These are phyloP conservation scores for Peromyscus aztecus DNA, from an alignment of 2,797 vertebrate species.

Conservation along the genomic window DNA sequence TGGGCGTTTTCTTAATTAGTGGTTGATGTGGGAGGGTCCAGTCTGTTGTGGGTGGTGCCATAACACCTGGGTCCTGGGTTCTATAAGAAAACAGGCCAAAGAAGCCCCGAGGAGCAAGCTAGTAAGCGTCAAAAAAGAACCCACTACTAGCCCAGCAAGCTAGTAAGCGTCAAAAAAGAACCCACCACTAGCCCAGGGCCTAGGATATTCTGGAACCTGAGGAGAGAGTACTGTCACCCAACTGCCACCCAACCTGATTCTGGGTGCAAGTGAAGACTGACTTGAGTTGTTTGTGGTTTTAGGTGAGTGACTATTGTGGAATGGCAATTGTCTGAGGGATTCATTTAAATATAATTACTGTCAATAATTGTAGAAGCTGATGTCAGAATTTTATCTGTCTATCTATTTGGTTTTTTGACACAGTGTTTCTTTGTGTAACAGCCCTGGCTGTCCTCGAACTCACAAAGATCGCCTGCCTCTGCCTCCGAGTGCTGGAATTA, in stretches of 20 bases:
- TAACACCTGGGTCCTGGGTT: not conserved
- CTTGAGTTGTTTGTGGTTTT: constrained; percentile 19
- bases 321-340: constrained; percentile 43
- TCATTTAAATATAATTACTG: constrained; percentile 34
- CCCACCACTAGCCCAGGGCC: not conserved
- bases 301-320: not conserved
- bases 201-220: not conserved
- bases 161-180: too few relatives aligned
- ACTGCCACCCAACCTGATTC: not conserved
- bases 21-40: too few relatives aligned
- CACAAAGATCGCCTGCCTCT: not conserved
- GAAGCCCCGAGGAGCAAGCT: not conserved
- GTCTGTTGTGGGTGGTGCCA: not conserved
- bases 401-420: not conserved
- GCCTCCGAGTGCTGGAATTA: not conserved
- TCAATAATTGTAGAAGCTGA: constrained; percentile 65
- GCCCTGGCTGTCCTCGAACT: not conserved
- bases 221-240: not conserved
- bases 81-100: not conserved
- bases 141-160: not conserved
- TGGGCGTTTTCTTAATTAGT: not conserved
- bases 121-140: not conserved
- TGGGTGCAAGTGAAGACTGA: not conserved
- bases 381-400: constrained; percentile 33
- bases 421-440: not conserved